Base-by-base conservation (phyloP, 2,888 invertebrate species). In the Eugnorisma glareosa region DNA sequence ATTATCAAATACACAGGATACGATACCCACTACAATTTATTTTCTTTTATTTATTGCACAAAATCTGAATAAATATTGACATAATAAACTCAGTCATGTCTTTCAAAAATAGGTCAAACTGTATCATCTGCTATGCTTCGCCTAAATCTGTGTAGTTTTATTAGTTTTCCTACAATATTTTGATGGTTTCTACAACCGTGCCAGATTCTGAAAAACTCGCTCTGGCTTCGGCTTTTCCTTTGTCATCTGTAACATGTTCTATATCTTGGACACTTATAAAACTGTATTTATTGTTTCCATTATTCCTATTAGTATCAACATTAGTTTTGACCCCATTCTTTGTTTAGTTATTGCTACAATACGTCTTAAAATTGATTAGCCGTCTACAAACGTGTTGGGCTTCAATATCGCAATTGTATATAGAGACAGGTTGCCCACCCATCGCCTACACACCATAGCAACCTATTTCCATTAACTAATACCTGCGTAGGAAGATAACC, bases 101-200 rank as follows among this genome's bases (percentile, higher is more conserved):
- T 35, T 68, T 54, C 45, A n/a, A 69, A 88, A 86, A 79, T 79
- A 78, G 78, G 75, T 70, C 86, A 71, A 72, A 79, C 48, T 59
- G 63, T 80, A 82, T 79, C 77, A 77, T 82, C 82, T 88, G 73
- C 21, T 71, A 43, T 64, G 73, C 24, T 71, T 40, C 45, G 67
- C 67, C 67, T 66, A 64, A 70, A 75, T 81, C 77, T 71, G 77
- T 54, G n/a, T 57, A 77, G 61, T 76, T 89, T 86, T 84, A 88
- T 87, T 82, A 66, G 69, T 78, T 77, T 83, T 78, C 84, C 67
- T 71, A 73, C 74, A 79, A 77, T 84, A 80, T 84, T 80, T 75
- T 81, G 71, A 82, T 82, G n/a, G 73, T 74, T 67, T 45, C 45
- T 54, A 71, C 75, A 69, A 70, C 37, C 75, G 75, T 87, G 71